Evolutionary conservation across 2,113 vertebrate genomes (phyloP), one percentile per base, ranked within the genome.

Genomic region (Cochlearius cochlearius): DNA sequence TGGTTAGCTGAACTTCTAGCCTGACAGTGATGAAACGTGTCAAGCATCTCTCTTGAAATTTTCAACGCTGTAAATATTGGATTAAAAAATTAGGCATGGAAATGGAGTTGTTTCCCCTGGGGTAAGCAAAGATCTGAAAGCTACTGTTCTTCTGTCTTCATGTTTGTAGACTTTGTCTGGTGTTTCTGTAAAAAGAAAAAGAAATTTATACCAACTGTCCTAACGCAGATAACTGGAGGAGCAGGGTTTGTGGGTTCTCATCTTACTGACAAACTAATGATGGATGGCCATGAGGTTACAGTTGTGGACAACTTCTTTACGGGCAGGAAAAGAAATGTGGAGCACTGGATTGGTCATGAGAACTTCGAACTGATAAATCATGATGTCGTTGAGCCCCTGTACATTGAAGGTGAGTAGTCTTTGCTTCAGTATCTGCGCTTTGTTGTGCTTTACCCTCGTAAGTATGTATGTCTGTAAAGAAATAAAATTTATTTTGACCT

Each of bases 301-400:
- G 99, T 99, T 97, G 99, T 99, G 94, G 99, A 99, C 98, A 99
- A 99, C 98, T 99, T 99, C 98, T 99, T 99, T 98, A 99, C 99
- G 5, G 99, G 99, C 91, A 98, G 99, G 90, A 99, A 99, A 97
- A 99, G 99, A 95, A 99, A 99, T 20, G 99, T 99, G 94, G 99
- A 99, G 94, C 99, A 99, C 98, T 99, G 99, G 99, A 99, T 99
- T 18, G 99, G 99, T 95, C 99, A 99, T 27, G 99, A 99, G 97
- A 99, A 99, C 98, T 99, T 99, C 15, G 99, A 99, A 96, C 99
- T 99, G 79, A 99, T 99, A 96, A 99, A 99, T 98, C 99, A 99
- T 0, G 99, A 99, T 72, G 99, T 99, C 68, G 99, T 99, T 88
- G 99, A 99, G 94, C 99, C 99, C 12, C 99, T 99, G 69, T 99